Conservation (phyloP, 2,888 invertebrate genomes). For the Osmoderma eremita region DNA sequence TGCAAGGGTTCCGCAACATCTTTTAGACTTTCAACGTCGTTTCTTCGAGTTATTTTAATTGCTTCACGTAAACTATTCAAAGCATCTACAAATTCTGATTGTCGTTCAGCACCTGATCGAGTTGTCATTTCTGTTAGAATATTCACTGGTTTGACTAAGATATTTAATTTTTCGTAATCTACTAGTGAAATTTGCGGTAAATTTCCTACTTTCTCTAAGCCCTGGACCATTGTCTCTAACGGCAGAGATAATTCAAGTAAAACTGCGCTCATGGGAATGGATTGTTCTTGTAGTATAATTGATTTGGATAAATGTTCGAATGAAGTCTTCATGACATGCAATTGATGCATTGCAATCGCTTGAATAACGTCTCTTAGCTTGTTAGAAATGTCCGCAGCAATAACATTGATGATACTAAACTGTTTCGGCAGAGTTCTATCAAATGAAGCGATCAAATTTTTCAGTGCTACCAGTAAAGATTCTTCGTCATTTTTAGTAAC, state of each 20-base stretch:
- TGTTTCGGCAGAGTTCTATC: background rate
- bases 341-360: background rate
- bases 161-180: constrained; percentile 9
- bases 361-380: background rate
- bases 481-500: background rate
- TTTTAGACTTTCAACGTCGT: constrained; percentile 8
- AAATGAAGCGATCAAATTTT: constrained; percentile 1
- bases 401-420: constrained; percentile 8
- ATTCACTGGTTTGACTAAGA: constrained; percentile 34
- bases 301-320: constrained; percentile 7
- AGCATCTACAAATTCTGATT: constrained; percentile 5
- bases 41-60: constrained; percentile 7
- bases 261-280: background rate
- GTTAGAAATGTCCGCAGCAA: background rate
- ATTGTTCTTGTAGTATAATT: background rate
- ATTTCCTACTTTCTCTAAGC: constrained; percentile 17
- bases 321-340: background rate
- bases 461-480: background rate
- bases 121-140: constrained; percentile 5
- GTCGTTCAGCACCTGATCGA: background rate
- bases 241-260: constrained; percentile 16
- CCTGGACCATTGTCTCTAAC: background rate
- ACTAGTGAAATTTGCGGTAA: background rate
- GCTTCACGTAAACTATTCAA: constrained; percentile 17
- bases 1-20: constrained; percentile 28